phyloP scores from a whole-genome alignment of 2,888 invertebrate species.

The Odontocolon sp. region DNA sequence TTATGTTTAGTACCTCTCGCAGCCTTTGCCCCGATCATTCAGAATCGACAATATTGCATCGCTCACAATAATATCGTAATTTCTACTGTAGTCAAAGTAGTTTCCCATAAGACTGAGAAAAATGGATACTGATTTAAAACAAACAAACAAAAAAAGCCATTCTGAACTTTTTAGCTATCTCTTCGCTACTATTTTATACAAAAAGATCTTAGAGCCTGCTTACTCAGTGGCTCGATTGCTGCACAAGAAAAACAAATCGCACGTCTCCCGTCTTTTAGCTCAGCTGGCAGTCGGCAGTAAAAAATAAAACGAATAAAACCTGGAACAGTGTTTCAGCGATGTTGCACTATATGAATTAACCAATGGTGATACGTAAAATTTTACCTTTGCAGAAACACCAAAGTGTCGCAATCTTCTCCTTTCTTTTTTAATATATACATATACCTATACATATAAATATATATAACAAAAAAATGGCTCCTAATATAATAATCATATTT shows the following conservation, averaged over 20 bases:
- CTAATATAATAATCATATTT: constrained; percentile 71
- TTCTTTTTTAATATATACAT: constrained; percentile 45
- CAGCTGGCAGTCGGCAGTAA: too few species aligned
- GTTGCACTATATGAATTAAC: constrained; percentile 36
- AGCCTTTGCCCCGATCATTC: constrained; percentile 5
- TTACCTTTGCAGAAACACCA: constrained; percentile 63
- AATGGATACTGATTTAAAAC: constrained; percentile 60
- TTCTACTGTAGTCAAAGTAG: constrained; percentile 24
- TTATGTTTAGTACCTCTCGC: background rate
- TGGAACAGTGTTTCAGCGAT: constrained; percentile 17
- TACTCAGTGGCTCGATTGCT: background rate
- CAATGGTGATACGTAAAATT: constrained; percentile 37
- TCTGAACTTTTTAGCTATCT: constrained; percentile 24
- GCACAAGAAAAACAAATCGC: background rate
- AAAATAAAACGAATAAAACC: constrained; percentile 4
- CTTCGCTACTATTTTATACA: constrained; percentile 42
- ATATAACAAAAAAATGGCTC: constrained; percentile 60
- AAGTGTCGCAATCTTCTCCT: constrained; percentile 68
- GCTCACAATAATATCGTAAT: constrained; percentile 2
- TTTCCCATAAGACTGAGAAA: constrained; percentile 69
- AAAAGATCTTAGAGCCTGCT: constrained; percentile 46
- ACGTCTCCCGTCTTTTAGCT: too few species aligned
- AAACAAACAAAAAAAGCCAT: constrained; percentile 42
- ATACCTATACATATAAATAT: constrained; percentile 43
- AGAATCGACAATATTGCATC: constrained; percentile 3